Evolutionary conservation across 2,113 vertebrate genomes (phyloP).

Genomic region (Naja naja): DNA sequence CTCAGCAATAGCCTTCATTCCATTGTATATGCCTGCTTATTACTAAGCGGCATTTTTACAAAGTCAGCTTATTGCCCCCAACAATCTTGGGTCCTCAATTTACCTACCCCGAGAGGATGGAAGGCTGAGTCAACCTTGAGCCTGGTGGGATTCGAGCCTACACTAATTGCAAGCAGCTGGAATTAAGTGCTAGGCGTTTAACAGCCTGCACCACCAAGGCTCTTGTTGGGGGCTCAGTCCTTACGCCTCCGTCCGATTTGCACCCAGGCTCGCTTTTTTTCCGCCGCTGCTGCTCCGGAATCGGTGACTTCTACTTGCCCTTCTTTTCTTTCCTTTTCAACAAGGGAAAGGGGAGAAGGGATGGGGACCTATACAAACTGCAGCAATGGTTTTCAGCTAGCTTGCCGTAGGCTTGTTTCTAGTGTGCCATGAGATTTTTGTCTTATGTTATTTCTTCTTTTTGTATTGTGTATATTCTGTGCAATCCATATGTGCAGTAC

Average conservation of each 20-base stretch:
- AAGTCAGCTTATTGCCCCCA: too few species aligned
- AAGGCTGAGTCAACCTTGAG: too few species aligned
- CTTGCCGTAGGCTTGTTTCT: not conserved
- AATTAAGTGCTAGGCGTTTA: too few species aligned
- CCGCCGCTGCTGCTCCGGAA: slow-evolving; percentile 6
- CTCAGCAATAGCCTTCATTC: too few species aligned
- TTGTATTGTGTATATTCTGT: not conserved
- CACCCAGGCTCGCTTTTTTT: not conserved
- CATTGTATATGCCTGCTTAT: too few species aligned
- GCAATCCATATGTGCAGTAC: not conserved
- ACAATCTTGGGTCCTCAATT: too few species aligned
- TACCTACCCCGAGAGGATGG: too few species aligned
- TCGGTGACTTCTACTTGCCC: not conserved
- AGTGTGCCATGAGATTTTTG: not conserved
- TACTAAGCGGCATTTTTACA: too few species aligned
- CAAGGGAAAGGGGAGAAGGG: too few species aligned
- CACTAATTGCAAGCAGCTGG: too few species aligned
- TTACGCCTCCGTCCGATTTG: not conserved
- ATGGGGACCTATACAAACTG: not conserved
- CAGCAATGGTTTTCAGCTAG: not conserved
- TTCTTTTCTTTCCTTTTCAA: not conserved
- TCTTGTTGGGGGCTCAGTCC: not conserved
- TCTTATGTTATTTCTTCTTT: not conserved
- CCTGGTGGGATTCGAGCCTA: too few species aligned
- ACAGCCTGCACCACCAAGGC: too few species aligned